Base-by-base conservation (phyloP, 2,888 invertebrate genomes). In the Sceliomorpha sp. region DNA sequence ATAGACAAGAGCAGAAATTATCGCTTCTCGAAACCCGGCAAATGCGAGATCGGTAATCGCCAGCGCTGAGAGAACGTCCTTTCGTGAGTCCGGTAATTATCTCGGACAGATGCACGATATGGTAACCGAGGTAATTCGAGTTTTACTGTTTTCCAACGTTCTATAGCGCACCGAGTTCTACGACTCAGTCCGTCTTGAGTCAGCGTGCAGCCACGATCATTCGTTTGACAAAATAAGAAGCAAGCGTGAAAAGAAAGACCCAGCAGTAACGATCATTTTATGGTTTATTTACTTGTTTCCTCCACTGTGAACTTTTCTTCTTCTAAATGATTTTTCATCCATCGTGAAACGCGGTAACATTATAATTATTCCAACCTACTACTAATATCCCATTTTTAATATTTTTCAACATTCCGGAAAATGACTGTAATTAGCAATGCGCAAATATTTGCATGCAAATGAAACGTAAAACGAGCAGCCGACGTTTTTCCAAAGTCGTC, bases 51-150 rank as follows among this genome's bases (percentile, higher is more conserved):
- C 67, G 67, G 60, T 32, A 58, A 69, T 64, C 63, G 58, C 40
- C 40, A 37, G 50, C 45, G 48, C 29, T 26, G 60, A 17, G 45
- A 32, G 70, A 55, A 60, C 66, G 70, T 73, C 73, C 74, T 76
- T 62, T 67, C 75, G 76, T 75, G 77, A 79, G 74, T 72, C 68
- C 62, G 68, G 74, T 74, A 78, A 79, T 78, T 77, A 79, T 76
- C 72, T 70, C 60, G 44, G 68, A 69, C 73, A 71, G 68, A 68
- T 73, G 44, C 42, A 63, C 64, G 62, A 59, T 69, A 66, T 69
- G 64, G 66, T 73, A 58, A 60, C 59, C 56, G 9, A 51, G 47
- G 60, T 37, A 42, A 58, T 62, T 70, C 20, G 31, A 27, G 26
- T 62, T 62, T 69, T 70, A 70, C 63, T 36, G 59, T 59, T 70